phyloP scores from a whole-genome alignment of 1,140 invertebrate species.

The Cydia strobilella region DNA sequence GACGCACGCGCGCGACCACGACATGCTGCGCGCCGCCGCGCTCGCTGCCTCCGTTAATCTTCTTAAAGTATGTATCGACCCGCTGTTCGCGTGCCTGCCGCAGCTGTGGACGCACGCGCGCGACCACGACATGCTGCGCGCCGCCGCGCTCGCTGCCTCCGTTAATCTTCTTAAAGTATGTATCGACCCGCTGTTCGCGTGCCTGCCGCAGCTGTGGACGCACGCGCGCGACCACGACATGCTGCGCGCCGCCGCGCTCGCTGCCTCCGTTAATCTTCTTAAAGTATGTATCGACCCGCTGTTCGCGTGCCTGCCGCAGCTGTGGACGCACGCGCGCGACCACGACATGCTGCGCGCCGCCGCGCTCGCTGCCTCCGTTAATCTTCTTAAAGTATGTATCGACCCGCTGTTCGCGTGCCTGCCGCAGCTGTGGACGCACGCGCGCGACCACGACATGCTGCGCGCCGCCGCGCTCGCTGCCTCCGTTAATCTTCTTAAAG shows the following conservation, averaged over 20 bases:
- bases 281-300: slow-evolving; percentile 74
- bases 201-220: slow-evolving; percentile 93
- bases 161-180: slow-evolving; percentile 84
- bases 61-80: slow-evolving; percentile 63
- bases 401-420: slow-evolving; percentile 89
- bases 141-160: slow-evolving; percentile 93
- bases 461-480: slow-evolving; percentile 94
- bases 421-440: slow-evolving; percentile 92
- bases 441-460: slow-evolving; percentile 93
- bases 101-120: slow-evolving; percentile 92
- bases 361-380: slow-evolving; percentile 92
- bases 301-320: slow-evolving; percentile 89
- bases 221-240: slow-evolving; percentile 94
- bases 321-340: slow-evolving; percentile 93
- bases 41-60: slow-evolving; percentile 92
- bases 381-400: slow-evolving; percentile 81
- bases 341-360: slow-evolving; percentile 96
- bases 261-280: slow-evolving; percentile 90
- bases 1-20: slow-evolving; percentile 92
- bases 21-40: slow-evolving; percentile 95
- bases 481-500: slow-evolving; percentile 86
- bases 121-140: slow-evolving; percentile 94
- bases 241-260: slow-evolving; percentile 94
- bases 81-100: slow-evolving; percentile 91
- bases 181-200: slow-evolving; percentile 84